These are phyloP conservation scores for Adelges cooleyi DNA, from an alignment of 1,140 invertebrate genomes.

Conservation along the genomic window DNA sequence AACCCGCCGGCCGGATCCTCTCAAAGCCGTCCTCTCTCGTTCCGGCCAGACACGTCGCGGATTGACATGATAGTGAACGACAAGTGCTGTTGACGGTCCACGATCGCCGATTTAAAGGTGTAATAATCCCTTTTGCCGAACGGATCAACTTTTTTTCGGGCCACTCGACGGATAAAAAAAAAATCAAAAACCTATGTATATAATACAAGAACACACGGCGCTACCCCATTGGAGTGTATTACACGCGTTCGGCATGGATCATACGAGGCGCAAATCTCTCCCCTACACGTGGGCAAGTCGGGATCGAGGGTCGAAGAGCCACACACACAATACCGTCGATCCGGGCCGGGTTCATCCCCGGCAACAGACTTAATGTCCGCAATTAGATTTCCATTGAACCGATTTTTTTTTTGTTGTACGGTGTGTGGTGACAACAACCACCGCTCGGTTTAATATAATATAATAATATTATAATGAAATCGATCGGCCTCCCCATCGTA, in stretches of 20 bases:
- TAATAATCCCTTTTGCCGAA: constrained; percentile 17
- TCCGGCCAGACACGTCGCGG: background rate
- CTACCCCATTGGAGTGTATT: background rate
- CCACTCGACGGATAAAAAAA: too few relatives aligned
- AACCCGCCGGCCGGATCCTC: too few relatives aligned
- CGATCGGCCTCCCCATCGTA: background rate
- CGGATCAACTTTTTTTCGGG: background rate
- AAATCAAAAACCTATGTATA: too few relatives aligned
- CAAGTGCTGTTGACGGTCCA: background rate
- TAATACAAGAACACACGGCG: background rate
- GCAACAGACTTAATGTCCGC: constrained; percentile 8
- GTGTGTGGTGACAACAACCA: constrained; percentile 16
- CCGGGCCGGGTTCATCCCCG: background rate
- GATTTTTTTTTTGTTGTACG: constrained; percentile 8
- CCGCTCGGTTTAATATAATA: constrained; percentile 12
- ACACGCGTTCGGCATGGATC: background rate
- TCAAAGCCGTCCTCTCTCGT: background rate
- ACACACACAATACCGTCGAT: too few relatives aligned
- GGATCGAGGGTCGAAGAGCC: background rate
- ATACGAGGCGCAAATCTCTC: background rate
- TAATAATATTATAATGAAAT: constrained; percentile 1
- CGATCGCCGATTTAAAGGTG: background rate
- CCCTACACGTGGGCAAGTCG: background rate
- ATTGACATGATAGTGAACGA: background rate
- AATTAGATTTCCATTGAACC: constrained; percentile 27